Evolutionary conservation across 2,113 vertebrate species (phyloP).

Genomic region (Lutjanus erythropterus): DNA sequence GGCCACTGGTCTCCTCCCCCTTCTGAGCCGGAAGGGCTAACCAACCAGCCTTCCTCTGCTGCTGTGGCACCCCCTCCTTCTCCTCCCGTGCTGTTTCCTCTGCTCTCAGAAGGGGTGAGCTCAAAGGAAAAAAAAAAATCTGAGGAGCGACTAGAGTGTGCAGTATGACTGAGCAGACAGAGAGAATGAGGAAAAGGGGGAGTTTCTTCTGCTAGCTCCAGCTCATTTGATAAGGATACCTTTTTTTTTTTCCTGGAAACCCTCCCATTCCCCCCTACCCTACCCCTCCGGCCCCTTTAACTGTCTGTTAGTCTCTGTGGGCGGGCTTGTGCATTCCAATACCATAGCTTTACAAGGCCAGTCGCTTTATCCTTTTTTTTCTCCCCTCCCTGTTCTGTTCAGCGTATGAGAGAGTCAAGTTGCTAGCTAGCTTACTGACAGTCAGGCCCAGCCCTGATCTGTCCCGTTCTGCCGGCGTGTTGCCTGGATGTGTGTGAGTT

Average conservation of each 20-base stretch:
- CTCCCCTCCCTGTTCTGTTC: slow-evolving; percentile 55
- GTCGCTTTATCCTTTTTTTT: slow-evolving; percentile 65
- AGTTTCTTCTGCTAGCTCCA: slow-evolving; percentile 52
- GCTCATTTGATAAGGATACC: slow-evolving; percentile 69
- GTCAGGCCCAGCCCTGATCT: slow-evolving; percentile 58
- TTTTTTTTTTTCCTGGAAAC: slow-evolving; percentile 40
- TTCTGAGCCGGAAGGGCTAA: slow-evolving; percentile 70
- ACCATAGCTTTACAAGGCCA: slow-evolving; percentile 82
- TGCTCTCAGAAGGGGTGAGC: slow-evolving; percentile 38
- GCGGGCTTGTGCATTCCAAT: slow-evolving; percentile 84
- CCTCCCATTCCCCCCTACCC: slow-evolving; percentile 30
- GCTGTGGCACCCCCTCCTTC: slow-evolving; percentile 61
- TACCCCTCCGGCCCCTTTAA: slow-evolving; percentile 78
- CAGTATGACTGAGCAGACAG: slow-evolving; percentile 34
- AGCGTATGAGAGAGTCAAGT: slow-evolving; percentile 60
- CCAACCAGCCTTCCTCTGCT: slow-evolving; percentile 72
- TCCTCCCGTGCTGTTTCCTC: slow-evolving; percentile 42
- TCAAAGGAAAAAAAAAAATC: neutral
- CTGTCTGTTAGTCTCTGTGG: slow-evolving; percentile 80
- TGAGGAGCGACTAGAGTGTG: slow-evolving; percentile 17
- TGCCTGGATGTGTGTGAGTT: slow-evolving; percentile 40
- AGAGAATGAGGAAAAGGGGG: slow-evolving; percentile 47
- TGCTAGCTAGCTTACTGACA: slow-evolving; percentile 63
- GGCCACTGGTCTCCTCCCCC: slow-evolving; percentile 75
- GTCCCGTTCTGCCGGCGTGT: slow-evolving; percentile 23